Percentiles rank a stretch among this genome's conserved stretches.
phyloP scores from a whole-genome alignment of 2,888 invertebrate genomes.

The Steinernema hermaphroditum region DNA sequence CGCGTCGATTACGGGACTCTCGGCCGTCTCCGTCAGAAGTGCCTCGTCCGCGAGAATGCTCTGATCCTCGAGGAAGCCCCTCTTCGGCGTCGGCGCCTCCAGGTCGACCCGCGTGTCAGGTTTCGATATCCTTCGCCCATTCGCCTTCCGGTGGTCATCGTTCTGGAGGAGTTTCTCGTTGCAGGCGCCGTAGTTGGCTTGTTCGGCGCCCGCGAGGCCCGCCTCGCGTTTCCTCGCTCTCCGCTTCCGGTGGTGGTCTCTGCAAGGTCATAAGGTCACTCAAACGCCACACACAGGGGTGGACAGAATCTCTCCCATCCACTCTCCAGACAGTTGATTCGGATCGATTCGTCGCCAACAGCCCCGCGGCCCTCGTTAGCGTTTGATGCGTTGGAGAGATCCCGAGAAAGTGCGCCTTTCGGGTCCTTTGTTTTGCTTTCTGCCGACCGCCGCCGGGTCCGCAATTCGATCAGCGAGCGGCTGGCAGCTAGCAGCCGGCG shows the following conservation, averaged over 20 bases:
- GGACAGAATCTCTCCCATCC: too few species aligned
- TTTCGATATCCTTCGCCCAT: background rate
- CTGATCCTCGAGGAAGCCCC: background rate
- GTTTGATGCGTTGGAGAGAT: constrained; percentile 10
- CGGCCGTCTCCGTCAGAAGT: constrained; percentile 32
- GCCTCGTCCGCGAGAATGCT: constrained; percentile 6
- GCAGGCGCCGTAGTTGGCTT: constrained; percentile 48
- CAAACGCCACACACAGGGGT: too few species aligned
- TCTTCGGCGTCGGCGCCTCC: constrained; percentile 5
- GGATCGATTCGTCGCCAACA: background rate
- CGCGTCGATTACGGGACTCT: constrained; percentile 38
- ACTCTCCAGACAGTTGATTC: constrained; percentile 1
- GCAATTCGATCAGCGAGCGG: constrained; percentile 24
- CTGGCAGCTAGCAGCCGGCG: background rate
- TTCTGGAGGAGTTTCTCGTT: constrained; percentile 43
- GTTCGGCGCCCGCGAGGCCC: constrained; percentile 11
- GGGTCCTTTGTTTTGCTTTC: constrained; percentile 24
- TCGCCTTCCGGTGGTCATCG: constrained; percentile 30
- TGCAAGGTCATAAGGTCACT: constrained; percentile 2
- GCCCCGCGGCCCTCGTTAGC: constrained; percentile 8
- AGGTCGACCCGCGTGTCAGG: constrained; percentile 15
- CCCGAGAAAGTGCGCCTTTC: constrained; percentile 21
- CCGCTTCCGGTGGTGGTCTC: background rate
- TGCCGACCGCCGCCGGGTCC: constrained; percentile 20
- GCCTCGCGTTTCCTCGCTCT: constrained; percentile 9